These are phyloP conservation scores for Penaeus chinensis DNA, from an alignment of 1,140 invertebrate species.

Conservation along the genomic window DNA sequence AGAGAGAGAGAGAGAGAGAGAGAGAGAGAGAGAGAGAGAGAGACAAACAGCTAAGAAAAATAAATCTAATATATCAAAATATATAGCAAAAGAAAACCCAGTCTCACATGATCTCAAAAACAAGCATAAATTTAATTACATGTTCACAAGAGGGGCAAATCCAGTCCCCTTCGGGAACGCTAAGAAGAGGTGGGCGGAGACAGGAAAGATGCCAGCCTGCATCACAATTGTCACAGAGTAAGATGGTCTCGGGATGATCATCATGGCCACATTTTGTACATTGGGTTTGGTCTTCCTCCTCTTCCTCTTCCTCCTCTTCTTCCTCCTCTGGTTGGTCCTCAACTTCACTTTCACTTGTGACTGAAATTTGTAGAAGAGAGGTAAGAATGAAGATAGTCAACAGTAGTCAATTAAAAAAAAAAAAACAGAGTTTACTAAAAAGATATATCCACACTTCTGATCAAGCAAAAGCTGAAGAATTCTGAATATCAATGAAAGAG, in stretches of 20 bases:
- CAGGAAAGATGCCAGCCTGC: slow-evolving; percentile 95
- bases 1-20: too few relatives aligned
- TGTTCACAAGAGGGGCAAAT: slow-evolving; percentile 96
- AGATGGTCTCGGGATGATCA: slow-evolving; percentile 95
- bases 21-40: too few relatives aligned
- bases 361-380: slow-evolving; percentile 5
- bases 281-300: slow-evolving; percentile 58
- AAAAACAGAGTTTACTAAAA: too few relatives aligned
- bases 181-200: slow-evolving; percentile 86
- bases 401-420: background rate
- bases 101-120: background rate
- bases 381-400: background rate
- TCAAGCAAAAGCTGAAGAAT: too few relatives aligned
- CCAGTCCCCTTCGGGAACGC: slow-evolving; percentile 97
- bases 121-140: slow-evolving; percentile 66
- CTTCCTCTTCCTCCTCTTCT: slow-evolving; percentile 56
- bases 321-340: slow-evolving; percentile 3
- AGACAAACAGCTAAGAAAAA: background rate
- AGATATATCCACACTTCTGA: background rate
- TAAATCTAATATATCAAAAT: background rate
- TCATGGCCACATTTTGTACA: slow-evolving; percentile 67
- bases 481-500: background rate
- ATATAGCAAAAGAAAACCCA: background rate
- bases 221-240: slow-evolving; percentile 94
- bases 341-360: slow-evolving; percentile 44